Evolutionary conservation across 2,113 vertebrate species (phyloP), one percentile per base, ranked within the genome.

Genomic region (Notechis scutatus): DNA sequence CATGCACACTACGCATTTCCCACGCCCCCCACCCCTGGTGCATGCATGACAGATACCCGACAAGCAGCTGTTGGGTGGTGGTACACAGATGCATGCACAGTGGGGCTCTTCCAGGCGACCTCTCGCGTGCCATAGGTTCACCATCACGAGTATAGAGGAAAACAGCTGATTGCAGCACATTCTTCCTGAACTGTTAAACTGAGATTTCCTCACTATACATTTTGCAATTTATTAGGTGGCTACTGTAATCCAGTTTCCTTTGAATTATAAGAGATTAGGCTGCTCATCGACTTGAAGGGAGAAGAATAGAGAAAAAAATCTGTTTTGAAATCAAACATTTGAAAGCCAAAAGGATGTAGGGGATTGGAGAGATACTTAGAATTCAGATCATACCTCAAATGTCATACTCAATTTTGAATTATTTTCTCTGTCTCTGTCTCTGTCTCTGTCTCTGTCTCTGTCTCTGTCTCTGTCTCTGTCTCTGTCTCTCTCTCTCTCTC

Each of bases 191-290:
- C 85, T 42, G 89, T 74, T 91, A 91, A 91, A 42, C 47, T 56
- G 34, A 57, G 34, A 87, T 90, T 91, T 45, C 57, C 26, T 56
- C n/a, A 45, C 12, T 64, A 39, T 55, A 20, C 91, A 87, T 87
- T 90, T 26, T 59, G 39, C 26, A 54, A 88, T 39, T 91, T 47
- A 88, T 91, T 88, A 91, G 89, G 2, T 24, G 12, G 64, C 85
- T 42, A 87, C 24, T n/a, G 4, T 74, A 90, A 91, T 93, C 89
- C 55, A 34, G 89, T 74, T 90, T 57, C 34, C 47, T 87, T 55
- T 91, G 92, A 69, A 69, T 91, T 87, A 47, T 23, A 42, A n/a
- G 50, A 91, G 89, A 93, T 93, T 93, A 90, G 86, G 52, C 85
- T 55, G 34, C 59, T 91, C 85, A 45, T 57, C 1, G 8, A 54